Evolutionary conservation across 2,888 invertebrate species (phyloP), one percentile per base, ranked within the genome.

Genomic region (Buathra laborator): DNA sequence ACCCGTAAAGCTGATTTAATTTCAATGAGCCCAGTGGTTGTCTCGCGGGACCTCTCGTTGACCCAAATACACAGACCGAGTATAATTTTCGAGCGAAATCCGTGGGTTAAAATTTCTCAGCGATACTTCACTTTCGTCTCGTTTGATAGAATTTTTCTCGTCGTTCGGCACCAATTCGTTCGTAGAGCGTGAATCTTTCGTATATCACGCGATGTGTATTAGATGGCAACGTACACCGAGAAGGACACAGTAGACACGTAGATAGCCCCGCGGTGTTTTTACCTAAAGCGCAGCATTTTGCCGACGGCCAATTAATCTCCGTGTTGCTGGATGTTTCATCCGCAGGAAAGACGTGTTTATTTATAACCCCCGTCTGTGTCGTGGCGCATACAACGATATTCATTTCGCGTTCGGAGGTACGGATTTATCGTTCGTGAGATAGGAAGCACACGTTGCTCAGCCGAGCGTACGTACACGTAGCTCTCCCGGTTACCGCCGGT

Each of bases 261-360:
- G 12, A 9, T 51, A 48, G 29, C 16, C 64, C 70, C 71, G 48
- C 29, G 71, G 66, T 71, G 62, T 72, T 66, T 67, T 72, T 83
- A 74, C 67, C 72, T 68, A 67, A n/a, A 53, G 67, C 44, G 44
- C 59, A 67, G 66, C 74, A 56, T 32, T 70, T 53, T 51, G 74
- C 68, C 83, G 75, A 79, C 79, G 83, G 72, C 81, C 80, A 86
- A 83, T 86, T 86, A 80, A 86, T 86, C 85, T 80, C 77, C 44
- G 79, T 72, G 80, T 81, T 72, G 77, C 72, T 81, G 80, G 76
- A 81, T 72, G 75, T 86, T 86, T 86, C 83, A 86, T 86, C 83
- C 83, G 79, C 71, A 77, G 80, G 81, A 83, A 86, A 86, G 83
- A 86, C 76, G 86, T 85, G 83, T 83, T 85, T 85, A 85, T 85